A percentile compares a stretch with the other conserved stretches of the same genome.
These are phyloP conservation scores for Pantala flavescens DNA, from an alignment of 1,140 invertebrate genomes.

Conservation along the genomic window DNA sequence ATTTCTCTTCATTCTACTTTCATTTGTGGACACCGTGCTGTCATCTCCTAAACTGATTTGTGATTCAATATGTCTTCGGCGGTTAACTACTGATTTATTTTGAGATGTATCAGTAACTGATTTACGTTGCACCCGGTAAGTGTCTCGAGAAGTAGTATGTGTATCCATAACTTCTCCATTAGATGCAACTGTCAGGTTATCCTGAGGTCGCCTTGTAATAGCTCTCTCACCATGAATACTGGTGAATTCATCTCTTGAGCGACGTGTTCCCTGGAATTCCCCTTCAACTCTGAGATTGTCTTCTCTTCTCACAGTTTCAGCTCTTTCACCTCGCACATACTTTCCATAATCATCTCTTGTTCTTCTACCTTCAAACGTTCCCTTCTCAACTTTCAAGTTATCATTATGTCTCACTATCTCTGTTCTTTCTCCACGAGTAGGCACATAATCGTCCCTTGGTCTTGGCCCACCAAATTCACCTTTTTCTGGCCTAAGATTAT, in stretches of 20 bases:
- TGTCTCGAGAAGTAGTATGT: constrained; percentile 38
- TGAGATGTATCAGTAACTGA: constrained; percentile 27
- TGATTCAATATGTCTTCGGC: constrained; percentile 47
- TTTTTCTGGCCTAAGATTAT: constrained; percentile 34
- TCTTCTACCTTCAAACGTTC: constrained; percentile 31
- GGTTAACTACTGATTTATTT: constrained; percentile 30
- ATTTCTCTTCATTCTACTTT: background rate
- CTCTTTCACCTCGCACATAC: constrained; percentile 23
- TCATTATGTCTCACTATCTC: constrained; percentile 39
- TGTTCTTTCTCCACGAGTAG: constrained; percentile 40
- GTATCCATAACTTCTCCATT: constrained; percentile 34
- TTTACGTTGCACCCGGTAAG: constrained; percentile 37
- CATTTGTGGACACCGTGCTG: constrained; percentile 18
- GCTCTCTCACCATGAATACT: constrained; percentile 15
- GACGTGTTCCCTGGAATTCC: constrained; percentile 35
- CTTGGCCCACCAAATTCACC: constrained; percentile 25
- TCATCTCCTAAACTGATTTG: constrained; percentile 51
- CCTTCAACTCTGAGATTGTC: constrained; percentile 41
- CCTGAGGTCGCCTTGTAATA: constrained; percentile 34
- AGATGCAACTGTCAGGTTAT: constrained; percentile 36
- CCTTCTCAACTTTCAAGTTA: constrained; percentile 41
- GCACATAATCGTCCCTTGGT: constrained; percentile 32
- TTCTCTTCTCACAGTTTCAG: constrained; percentile 31
- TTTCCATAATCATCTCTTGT: constrained; percentile 11
- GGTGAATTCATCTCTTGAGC: constrained; percentile 13